Percentiles rank a stretch among this genome's conserved stretches.
phyloP scores from a whole-genome alignment of 2,113 vertebrate genomes.

The Paramormyrops kingsleyae region DNA sequence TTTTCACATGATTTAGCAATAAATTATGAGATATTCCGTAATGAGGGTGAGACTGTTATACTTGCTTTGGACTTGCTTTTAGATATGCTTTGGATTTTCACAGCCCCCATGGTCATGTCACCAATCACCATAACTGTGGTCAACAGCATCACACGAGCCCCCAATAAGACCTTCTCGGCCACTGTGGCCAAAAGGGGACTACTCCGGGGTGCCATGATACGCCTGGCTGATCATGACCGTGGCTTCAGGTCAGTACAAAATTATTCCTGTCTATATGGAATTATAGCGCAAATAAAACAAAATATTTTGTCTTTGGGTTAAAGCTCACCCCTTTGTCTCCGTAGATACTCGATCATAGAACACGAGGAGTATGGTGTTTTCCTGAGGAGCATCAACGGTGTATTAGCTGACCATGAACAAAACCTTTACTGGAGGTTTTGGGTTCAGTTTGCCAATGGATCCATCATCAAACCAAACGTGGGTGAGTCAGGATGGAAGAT shows the following conservation, averaged over 20 bases:
- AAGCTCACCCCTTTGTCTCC: not conserved
- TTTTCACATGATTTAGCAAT: not conserved
- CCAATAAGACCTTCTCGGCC: slow-evolving; percentile 19
- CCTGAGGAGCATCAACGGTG: slow-evolving; percentile 32
- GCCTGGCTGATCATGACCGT: slow-evolving; percentile 17
- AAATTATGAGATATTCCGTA: not conserved
- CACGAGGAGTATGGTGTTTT: slow-evolving; percentile 30
- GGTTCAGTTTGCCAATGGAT: slow-evolving; percentile 22
- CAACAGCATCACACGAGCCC: not conserved
- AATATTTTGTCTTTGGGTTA: not conserved
- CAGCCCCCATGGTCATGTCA: not conserved
- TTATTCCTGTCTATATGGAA: not conserved
- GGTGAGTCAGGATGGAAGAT: slow-evolving; percentile 24
- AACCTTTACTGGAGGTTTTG: slow-evolving; percentile 31
- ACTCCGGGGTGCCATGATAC: slow-evolving; percentile 41
- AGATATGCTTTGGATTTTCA: not conserved
- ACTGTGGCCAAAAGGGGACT: slow-evolving; percentile 25
- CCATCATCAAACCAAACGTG: slow-evolving; percentile 23
- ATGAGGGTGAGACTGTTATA: not conserved
- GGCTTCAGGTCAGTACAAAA: slow-evolving; percentile 35
- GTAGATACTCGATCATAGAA: slow-evolving; percentile 19
- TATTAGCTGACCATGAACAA: slow-evolving; percentile 1
- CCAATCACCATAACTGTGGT: slow-evolving; percentile 29
- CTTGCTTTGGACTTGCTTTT: not conserved
- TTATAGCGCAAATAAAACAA: not conserved